Base-by-base conservation (phyloP, 2,888 invertebrate species). In the Acanthococcus lagerstroemiae region DNA sequence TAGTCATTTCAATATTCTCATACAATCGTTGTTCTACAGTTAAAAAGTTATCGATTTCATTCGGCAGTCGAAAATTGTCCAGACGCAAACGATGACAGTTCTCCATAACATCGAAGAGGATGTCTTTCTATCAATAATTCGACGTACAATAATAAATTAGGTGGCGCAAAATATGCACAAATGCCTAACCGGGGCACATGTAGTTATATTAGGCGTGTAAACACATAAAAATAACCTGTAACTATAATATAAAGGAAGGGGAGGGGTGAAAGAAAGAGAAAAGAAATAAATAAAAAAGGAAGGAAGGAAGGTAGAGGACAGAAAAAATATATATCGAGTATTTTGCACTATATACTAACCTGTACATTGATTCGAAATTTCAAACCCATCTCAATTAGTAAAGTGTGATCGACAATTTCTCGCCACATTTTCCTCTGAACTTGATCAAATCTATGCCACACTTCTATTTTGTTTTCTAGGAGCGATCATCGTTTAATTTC, bases 51-150 rank as follows among this genome's bases (percentile, higher is more conserved):
- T 80, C 77, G 19, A 85, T 73, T 2, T 77, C 75, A 0, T 77
- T 73, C 0, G 83, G 81, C 52, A 85, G 71, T 30, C 77, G 72
- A 69, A 81, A 84, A 1, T 87, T 86, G 48, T 88, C 74, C 71
- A 82, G 82, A 72, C 89, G 88, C 77, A 90, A 80, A 1, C 88
- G 77, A 74, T 87, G 86, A 1, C 87, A 85, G 74, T 89, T 88
- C 22, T 82, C 82, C 70, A 88, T 83, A 0, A 84, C 77, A 66
- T 83, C 81, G 71, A 87, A 87, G 26, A 90, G 78, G 3, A 83
- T 78, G 26, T 76, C 76, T 68, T 84, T 79, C 71, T 89, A 84
- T 24, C 15, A 37, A 37, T 9, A 45, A 45, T 15, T 17, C 19
- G 15, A 15, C 15, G 19, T 45, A 19, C 46, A 5, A 15, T 37